phyloP scores from a whole-genome alignment of 2,888 invertebrate genomes.

The Drosophila tanythrix region DNA sequence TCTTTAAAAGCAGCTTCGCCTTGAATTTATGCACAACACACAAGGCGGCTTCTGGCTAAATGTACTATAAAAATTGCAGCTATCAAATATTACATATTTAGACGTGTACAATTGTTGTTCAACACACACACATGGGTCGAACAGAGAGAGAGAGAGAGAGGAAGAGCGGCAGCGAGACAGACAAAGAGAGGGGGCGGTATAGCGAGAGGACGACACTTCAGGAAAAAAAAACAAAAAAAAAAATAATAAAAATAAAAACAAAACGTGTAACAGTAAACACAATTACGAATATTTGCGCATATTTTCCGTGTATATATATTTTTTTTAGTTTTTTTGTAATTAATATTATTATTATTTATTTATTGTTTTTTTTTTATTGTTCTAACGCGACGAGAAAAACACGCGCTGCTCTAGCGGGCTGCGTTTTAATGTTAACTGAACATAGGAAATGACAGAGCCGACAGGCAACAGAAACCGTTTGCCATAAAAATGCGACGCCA shows the following conservation, averaged over 20 bases:
- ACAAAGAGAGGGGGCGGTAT: constrained; percentile 1
- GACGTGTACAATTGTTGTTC: constrained; percentile 42
- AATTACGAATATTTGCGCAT: constrained; percentile 56
- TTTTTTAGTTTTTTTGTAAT: background rate
- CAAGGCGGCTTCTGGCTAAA: constrained; percentile 32
- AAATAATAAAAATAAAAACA: constrained; percentile 6
- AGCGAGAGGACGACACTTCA: constrained; percentile 26
- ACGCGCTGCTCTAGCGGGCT: constrained; percentile 66
- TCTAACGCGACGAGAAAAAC: constrained; percentile 57
- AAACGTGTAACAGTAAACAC: constrained; percentile 48
- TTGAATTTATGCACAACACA: constrained; percentile 50
- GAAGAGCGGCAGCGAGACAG: constrained; percentile 1
- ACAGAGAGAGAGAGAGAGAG: background rate
- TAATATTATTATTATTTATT: constrained; percentile 23
- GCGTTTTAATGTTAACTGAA: constrained; percentile 79
- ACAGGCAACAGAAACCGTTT: constrained; percentile 43
- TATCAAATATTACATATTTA: constrained; percentile 44
- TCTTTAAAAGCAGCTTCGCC: constrained; percentile 38
- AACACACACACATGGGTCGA: constrained; percentile 19
- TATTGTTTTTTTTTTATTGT: constrained; percentile 14
- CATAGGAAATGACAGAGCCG: constrained; percentile 50
- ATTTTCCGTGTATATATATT: constrained; percentile 29
- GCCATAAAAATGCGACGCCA: constrained; percentile 69
- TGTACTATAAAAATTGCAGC: constrained; percentile 45
- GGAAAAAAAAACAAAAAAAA: constrained; percentile 9